Evolutionary conservation across 2,797 vertebrate genomes (phyloP).

Genomic region (Sebastiscus albofasciatus): DNA sequence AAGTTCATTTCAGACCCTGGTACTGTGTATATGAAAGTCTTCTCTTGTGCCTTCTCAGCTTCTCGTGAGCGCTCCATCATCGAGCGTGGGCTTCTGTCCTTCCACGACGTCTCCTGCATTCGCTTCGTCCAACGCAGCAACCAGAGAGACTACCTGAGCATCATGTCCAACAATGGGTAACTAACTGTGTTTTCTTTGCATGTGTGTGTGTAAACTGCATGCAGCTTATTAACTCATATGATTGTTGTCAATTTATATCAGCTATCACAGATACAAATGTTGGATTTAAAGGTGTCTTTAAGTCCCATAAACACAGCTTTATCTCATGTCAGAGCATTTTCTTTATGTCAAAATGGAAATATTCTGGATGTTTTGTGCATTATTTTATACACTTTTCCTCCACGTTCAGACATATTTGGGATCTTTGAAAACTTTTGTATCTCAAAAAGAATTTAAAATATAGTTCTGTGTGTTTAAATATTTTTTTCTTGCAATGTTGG

Average conservation of each 20-base stretch:
- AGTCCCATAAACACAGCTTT: neutral
- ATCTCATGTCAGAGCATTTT: neutral
- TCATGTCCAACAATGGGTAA: conserved; percentile 67
- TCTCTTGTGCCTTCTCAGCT: conserved; percentile 36
- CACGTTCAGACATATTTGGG: neutral
- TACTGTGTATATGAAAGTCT: neutral
- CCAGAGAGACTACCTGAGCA: conserved; percentile 73
- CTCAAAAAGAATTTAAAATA: neutral
- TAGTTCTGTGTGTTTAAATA: neutral
- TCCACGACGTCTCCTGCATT: conserved; percentile 67
- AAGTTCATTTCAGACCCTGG: too few species aligned
- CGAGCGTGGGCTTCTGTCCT: conserved; percentile 67
- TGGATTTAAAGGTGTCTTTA: neutral
- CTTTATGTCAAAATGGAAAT: neutral
- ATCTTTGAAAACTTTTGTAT: neutral
- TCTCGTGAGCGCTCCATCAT: conserved; percentile 69
- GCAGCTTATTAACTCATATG: neutral
- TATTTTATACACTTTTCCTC: neutral
- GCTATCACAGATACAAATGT: neutral
- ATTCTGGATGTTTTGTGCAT: neutral
- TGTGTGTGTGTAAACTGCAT: neutral
- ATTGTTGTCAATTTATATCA: neutral
- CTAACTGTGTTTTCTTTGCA: too few species aligned
- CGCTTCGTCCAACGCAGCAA: conserved; percentile 54
- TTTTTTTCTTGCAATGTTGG: neutral